A percentile compares a stretch with the other conserved stretches of the same genome.
These are phyloP conservation scores for Nomada flava DNA, from an alignment of 2,888 invertebrate species.

Conservation along the genomic window DNA sequence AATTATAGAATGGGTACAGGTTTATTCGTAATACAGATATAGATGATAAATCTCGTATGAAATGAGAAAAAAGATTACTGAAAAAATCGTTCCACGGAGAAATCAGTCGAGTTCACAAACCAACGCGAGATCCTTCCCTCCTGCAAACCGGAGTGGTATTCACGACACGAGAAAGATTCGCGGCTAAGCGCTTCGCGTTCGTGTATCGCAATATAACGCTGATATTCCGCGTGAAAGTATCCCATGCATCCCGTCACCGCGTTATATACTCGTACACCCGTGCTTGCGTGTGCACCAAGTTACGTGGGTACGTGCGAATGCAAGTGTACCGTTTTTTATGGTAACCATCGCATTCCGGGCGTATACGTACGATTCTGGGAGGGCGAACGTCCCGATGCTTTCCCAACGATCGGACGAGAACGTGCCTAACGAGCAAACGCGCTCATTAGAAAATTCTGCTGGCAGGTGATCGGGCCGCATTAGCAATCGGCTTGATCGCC, in stretches of 20 bases:
- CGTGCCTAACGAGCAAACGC: slow-evolving; percentile 59
- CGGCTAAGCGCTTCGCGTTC: slow-evolving; percentile 20
- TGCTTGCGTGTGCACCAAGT: slow-evolving; percentile 42
- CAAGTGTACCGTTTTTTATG: slow-evolving; percentile 67
- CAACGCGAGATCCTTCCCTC: slow-evolving; percentile 4
- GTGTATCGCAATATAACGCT: slow-evolving; percentile 26
- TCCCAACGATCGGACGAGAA: slow-evolving; percentile 40
- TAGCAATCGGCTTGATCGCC: slow-evolving; percentile 54
- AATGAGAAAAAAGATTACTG: too few species aligned
- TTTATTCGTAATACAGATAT: too few species aligned
- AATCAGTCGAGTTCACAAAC: not conserved
- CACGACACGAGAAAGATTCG: not conserved
- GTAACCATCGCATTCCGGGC: slow-evolving; percentile 57
- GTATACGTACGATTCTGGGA: slow-evolving; percentile 37
- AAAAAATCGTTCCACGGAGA: too few species aligned
- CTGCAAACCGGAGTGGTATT: not conserved
- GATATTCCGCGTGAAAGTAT: slow-evolving; percentile 44
- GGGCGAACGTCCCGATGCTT: slow-evolving; percentile 36
- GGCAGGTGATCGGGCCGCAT: slow-evolving; percentile 36
- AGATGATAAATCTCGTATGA: too few species aligned
- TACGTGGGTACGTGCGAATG: slow-evolving; percentile 57
- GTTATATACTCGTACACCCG: slow-evolving; percentile 37
- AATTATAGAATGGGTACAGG: not conserved
- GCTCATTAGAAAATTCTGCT: slow-evolving; percentile 50
- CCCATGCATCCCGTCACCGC: slow-evolving; percentile 47